Percentiles rank a stretch among this genome's conserved stretches.
These are phyloP conservation scores for Microcebus murinus DNA, from an alignment of 2,113 vertebrate species.

Conservation along the genomic window DNA sequence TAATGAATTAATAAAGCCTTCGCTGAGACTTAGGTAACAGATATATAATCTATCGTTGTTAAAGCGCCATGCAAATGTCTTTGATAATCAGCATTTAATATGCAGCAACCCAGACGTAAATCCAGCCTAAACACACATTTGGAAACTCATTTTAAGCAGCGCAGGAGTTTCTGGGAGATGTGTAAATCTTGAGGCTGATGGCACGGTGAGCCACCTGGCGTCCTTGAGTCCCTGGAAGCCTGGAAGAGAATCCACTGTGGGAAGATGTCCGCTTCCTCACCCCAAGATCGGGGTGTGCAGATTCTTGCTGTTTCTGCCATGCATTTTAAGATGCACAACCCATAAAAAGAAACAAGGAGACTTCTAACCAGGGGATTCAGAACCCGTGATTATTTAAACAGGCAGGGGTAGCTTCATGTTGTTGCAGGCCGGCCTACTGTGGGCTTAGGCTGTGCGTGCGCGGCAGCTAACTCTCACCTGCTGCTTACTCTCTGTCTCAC, in stretches of 20 bases:
- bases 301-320: not conserved
- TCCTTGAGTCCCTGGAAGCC: not conserved
- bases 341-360: not conserved
- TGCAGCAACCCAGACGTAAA: conserved; percentile 72
- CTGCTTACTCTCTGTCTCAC: not conserved
- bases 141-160: conserved; percentile 60
- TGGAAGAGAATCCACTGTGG: not conserved
- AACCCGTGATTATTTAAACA: not conserved
- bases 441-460: not conserved
- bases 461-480: not conserved
- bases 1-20: conserved; percentile 83
- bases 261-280: not conserved
- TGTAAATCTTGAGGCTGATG: not conserved
- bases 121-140: conserved; percentile 61
- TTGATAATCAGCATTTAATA: conserved; percentile 80
- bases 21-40: conserved; percentile 77
- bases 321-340: not conserved
- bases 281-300: not conserved
- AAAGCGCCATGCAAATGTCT: conserved; percentile 75
- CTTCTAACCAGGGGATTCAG: not conserved
- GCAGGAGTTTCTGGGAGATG: not conserved
- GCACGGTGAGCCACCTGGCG: not conserved
- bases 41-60: conserved; percentile 77
- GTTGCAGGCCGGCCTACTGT: fast-evolving
- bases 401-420: not conserved